phyloP scores from a whole-genome alignment of 2,113 vertebrate species.

The Ia io region DNA sequence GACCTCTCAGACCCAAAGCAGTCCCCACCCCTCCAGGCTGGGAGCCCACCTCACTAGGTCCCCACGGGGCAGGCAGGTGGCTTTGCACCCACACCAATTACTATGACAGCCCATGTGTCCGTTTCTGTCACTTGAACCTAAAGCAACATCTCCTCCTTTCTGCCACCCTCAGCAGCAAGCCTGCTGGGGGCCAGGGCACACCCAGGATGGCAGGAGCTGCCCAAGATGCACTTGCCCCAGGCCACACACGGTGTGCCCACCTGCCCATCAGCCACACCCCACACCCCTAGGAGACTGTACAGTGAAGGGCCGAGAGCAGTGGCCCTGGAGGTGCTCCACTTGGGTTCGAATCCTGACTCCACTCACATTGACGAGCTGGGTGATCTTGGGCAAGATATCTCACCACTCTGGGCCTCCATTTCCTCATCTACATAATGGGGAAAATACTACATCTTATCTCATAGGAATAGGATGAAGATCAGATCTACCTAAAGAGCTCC shows the following conservation, averaged over 20 bases:
- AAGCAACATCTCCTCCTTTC: neutral
- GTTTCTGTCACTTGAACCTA: neutral
- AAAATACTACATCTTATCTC: neutral
- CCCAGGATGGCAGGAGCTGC: neutral
- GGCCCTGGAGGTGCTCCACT: neutral
- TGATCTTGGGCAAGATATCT: neutral
- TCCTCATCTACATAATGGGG: neutral
- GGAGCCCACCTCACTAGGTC: neutral
- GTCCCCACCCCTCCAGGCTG: neutral
- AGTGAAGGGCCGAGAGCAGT: neutral
- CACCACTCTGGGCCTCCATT: neutral
- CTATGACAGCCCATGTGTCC: neutral
- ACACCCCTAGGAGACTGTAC: no score
- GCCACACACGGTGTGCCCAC: rapidly evolving
- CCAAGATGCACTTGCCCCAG: neutral
- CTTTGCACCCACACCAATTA: neutral
- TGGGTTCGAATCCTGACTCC: neutral
- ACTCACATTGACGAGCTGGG: neutral
- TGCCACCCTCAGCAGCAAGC: neutral
- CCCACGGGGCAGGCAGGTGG: neutral
- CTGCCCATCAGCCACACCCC: neutral
- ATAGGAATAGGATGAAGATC: neutral
- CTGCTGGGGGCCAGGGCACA: neutral
- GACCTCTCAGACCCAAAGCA: neutral
- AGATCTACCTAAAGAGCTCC: neutral